Conservation (phyloP, 2,888 invertebrate species). For the Conops quadrifasciatus region DNA sequence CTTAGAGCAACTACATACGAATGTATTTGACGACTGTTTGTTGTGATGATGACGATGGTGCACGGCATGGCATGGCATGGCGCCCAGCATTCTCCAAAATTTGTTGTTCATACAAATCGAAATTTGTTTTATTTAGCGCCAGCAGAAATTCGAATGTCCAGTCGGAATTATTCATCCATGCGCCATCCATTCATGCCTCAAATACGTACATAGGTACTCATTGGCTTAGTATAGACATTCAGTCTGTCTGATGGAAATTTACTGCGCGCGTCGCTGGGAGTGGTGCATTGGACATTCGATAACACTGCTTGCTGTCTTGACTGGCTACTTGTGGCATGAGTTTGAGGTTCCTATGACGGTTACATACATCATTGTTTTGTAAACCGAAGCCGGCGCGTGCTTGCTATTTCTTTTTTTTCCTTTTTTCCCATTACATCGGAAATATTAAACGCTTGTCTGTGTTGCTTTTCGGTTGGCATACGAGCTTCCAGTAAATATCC, state of each 20-base stretch:
- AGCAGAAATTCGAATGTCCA: not conserved
- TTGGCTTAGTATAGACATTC: not conserved
- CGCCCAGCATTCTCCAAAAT: not conserved
- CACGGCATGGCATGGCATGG: not conserved
- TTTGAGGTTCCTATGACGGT: not conserved
- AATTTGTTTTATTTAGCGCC: constrained; percentile 8
- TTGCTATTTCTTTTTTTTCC: constrained; percentile 3
- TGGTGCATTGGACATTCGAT: constrained; percentile 32
- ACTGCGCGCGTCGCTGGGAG: constrained; percentile 32
- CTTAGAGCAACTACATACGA: not conserved
- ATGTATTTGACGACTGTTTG: not conserved
- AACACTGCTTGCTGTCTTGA: constrained; percentile 1
- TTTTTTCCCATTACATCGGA: not conserved
- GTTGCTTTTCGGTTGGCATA: not conserved
- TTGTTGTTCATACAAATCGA: not conserved
- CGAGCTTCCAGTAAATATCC: not conserved
- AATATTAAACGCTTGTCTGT: not conserved
- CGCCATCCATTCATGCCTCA: constrained; percentile 3
- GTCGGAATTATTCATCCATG: not conserved
- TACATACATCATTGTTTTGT: constrained; percentile 9
- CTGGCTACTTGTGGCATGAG: not conserved
- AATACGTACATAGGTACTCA: constrained; percentile 1
- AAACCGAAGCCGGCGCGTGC: not conserved
- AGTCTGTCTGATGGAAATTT: constrained; percentile 20
- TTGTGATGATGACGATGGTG: not conserved